Percentiles rank a stretch among this genome's conserved stretches.
These are phyloP conservation scores for Camarhynchus parvulus DNA, from an alignment of 2,113 vertebrate species.

Conservation along the genomic window DNA sequence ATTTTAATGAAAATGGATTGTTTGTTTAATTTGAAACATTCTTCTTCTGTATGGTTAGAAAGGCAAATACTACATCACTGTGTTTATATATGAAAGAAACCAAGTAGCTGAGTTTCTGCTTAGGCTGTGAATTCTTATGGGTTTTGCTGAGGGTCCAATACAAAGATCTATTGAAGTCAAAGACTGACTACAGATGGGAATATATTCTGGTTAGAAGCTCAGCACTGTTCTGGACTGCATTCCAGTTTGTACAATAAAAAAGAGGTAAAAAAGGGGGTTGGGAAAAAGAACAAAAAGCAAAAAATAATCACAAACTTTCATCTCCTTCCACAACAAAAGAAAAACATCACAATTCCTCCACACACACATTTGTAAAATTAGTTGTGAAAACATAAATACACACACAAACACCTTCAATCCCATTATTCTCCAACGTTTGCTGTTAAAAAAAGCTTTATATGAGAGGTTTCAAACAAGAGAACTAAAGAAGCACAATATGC, in stretches of 20 bases:
- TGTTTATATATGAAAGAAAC: not conserved
- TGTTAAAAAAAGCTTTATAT: not conserved
- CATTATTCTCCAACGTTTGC: not conserved
- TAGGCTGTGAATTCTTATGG: not conserved
- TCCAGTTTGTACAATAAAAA: not conserved
- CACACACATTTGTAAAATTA: not conserved
- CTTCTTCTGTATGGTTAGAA: not conserved
- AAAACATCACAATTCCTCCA: not conserved
- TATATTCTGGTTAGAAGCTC: not conserved
- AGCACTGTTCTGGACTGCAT: not conserved
- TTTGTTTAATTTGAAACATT: conserved; percentile 36
- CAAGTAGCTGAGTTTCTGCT: not conserved
- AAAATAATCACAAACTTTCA: not conserved
- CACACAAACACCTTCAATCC: not conserved
- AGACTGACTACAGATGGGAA: not conserved
- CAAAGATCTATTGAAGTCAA: not conserved
- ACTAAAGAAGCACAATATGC: not conserved
- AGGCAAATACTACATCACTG: not conserved
- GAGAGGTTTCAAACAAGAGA: not conserved
- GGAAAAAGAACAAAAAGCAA: not conserved
- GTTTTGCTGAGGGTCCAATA: not conserved
- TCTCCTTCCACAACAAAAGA: not conserved
- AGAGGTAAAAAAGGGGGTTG: not conserved
- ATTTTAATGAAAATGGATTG: not conserved
- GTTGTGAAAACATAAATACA: not conserved